Evolutionary conservation across 2,113 vertebrate genomes (phyloP).

Genomic region (Rhinichthys klamathensis): DNA sequence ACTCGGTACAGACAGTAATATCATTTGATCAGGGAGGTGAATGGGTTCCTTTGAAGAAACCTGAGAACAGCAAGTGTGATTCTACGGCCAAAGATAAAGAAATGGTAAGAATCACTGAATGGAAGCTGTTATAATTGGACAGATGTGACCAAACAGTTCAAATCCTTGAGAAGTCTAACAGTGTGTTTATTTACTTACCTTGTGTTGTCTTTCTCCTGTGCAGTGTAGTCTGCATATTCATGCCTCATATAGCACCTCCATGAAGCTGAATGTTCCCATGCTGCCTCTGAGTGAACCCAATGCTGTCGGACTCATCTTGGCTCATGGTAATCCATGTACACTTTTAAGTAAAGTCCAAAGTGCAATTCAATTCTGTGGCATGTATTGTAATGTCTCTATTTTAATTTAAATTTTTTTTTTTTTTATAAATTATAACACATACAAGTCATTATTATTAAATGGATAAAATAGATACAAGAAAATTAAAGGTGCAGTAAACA

Average conservation of each 20-base stretch:
- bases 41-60: constrained; percentile 85
- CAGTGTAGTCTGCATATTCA: constrained; percentile 96
- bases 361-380: background rate
- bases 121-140: background rate
- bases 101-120: constrained; percentile 72
- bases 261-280: constrained; percentile 91
- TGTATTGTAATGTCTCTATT: background rate
- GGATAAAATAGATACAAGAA: too few relatives aligned
- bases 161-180: background rate
- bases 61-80: constrained; percentile 84
- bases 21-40: constrained; percentile 91
- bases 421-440: background rate
- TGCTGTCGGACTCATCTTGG: constrained; percentile 89
- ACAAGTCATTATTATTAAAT: too few relatives aligned
- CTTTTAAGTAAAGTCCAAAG: background rate
- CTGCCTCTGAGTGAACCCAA: constrained; percentile 88
- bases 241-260: constrained; percentile 88
- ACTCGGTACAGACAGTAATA: constrained; percentile 87
- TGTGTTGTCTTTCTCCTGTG: constrained; percentile 51
- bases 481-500: too few relatives aligned
- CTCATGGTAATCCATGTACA: constrained; percentile 80
- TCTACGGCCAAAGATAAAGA: constrained; percentile 83
- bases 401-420: background rate
- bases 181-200: constrained; percentile 44
- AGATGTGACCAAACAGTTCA: background rate